These are phyloP conservation scores for Brachionus plicatilis DNA, from an alignment of 1,140 invertebrate species.

Conservation along the genomic window DNA sequence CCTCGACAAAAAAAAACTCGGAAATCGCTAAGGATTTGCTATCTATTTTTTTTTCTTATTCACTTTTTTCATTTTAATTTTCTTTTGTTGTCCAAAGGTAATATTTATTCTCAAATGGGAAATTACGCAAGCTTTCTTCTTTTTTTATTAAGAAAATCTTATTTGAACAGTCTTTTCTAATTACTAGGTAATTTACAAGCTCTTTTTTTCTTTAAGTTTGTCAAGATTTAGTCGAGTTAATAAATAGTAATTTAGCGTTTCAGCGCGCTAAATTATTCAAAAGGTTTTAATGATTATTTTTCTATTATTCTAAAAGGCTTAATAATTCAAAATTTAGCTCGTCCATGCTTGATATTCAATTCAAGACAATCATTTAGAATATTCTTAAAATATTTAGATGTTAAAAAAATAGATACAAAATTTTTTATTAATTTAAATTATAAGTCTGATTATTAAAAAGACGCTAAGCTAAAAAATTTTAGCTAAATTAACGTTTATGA, in stretches of 20 bases:
- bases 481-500: neutral
- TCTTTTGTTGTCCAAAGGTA: constrained; percentile 18
- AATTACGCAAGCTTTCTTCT: neutral
- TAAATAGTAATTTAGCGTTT: neutral
- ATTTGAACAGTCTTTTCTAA: neutral
- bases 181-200: neutral
- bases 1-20: neutral
- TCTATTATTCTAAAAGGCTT: neutral
- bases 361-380: neutral
- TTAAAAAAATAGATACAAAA: neutral
- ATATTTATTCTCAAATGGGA: neutral
- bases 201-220: neutral
- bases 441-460: neutral
- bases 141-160: constrained; percentile 2
- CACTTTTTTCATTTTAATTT: neutral
- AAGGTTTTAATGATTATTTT: neutral
- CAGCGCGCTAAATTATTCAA: neutral
- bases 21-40: neutral
- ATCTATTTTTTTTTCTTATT: neutral
- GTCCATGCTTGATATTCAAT: neutral
- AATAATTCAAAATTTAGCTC: neutral
- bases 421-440: neutral
- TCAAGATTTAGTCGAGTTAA: neutral
- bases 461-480: neutral
- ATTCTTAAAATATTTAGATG: neutral